phyloP scores from a whole-genome alignment of 2,113 vertebrate species.

The Cavia porcellus region DNA sequence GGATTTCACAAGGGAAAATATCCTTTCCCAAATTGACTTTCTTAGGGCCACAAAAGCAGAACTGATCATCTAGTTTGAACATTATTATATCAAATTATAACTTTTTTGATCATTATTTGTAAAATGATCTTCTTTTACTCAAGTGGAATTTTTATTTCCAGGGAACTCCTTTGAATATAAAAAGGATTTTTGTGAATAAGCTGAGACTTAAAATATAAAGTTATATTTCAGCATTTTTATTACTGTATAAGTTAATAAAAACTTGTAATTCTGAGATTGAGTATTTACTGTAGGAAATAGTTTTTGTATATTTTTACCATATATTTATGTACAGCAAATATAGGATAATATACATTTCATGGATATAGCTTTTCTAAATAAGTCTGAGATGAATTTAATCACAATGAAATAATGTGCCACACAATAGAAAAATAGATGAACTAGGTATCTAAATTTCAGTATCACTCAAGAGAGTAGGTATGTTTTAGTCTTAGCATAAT shows the following conservation, averaged over 20 bases:
- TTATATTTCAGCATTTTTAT: not conserved
- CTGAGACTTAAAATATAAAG: not conserved
- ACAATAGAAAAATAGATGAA: not conserved
- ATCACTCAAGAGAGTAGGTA: not conserved
- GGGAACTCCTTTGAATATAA: not conserved
- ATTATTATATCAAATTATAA: not conserved
- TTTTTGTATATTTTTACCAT: not conserved
- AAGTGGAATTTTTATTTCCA: slow-evolving; percentile 8
- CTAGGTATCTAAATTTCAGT: not conserved
- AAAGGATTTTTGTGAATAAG: not conserved
- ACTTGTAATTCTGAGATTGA: not conserved
- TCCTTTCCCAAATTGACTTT: not conserved
- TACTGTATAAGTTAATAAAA: not conserved
- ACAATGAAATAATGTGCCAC: not conserved
- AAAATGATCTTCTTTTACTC: not conserved
- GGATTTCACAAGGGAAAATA: not conserved
- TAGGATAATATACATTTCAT: not conserved
- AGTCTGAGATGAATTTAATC: slow-evolving; percentile 7
- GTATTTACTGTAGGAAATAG: slow-evolving; percentile 20
- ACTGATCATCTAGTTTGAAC: not conserved
- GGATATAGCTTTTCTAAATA: not conserved
- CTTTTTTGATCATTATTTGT: not conserved
- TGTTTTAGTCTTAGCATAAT: not conserved
- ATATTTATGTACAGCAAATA: not conserved
- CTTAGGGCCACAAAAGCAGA: not conserved